These are phyloP conservation scores for Caenorhabditis sinica DNA, from an alignment of 2,888 invertebrate genomes.

Conservation along the genomic window DNA sequence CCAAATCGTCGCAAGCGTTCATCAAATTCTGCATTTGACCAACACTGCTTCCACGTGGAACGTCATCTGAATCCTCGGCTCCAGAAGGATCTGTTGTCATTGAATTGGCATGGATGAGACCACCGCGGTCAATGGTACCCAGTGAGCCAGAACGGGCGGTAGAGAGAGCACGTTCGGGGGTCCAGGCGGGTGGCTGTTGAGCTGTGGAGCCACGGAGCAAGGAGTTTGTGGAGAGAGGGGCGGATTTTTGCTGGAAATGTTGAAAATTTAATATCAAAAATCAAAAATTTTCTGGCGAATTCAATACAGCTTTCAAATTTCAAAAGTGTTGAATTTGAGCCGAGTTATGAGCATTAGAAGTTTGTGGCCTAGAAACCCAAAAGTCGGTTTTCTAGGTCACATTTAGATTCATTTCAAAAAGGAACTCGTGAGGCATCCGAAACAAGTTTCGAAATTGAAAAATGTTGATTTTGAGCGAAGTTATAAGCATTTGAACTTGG, in stretches of 20 bases:
- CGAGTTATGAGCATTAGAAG: background rate
- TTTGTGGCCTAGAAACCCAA: background rate
- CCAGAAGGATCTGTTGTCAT: background rate
- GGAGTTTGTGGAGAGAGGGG: constrained; percentile 30
- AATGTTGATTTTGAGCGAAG: background rate
- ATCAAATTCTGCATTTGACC: constrained; percentile 84
- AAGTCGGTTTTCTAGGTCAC: background rate
- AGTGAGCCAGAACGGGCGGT: constrained; percentile 25
- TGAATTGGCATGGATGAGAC: constrained; percentile 14
- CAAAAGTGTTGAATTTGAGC: background rate
- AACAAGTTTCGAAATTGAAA: too few relatives aligned
- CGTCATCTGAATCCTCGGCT: constrained; percentile 65
- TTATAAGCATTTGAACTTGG: background rate
- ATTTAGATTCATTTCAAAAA: background rate
- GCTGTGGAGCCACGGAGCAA: constrained; percentile 22
- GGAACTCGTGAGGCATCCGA: too few relatives aligned
- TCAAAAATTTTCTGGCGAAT: constrained; percentile 1
- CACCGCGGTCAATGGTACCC: constrained; percentile 22
- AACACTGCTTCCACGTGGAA: constrained; percentile 81
- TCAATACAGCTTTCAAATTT: background rate
- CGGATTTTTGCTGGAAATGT: constrained; percentile 51
- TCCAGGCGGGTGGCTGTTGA: constrained; percentile 13
- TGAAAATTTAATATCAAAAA: background rate
- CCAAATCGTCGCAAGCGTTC: constrained; percentile 87
- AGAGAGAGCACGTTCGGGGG: constrained; percentile 27